Evolutionary conservation across 2,888 invertebrate species (phyloP), one percentile per base, ranked within the genome.

Genomic region (Aricia artaxerxes): DNA sequence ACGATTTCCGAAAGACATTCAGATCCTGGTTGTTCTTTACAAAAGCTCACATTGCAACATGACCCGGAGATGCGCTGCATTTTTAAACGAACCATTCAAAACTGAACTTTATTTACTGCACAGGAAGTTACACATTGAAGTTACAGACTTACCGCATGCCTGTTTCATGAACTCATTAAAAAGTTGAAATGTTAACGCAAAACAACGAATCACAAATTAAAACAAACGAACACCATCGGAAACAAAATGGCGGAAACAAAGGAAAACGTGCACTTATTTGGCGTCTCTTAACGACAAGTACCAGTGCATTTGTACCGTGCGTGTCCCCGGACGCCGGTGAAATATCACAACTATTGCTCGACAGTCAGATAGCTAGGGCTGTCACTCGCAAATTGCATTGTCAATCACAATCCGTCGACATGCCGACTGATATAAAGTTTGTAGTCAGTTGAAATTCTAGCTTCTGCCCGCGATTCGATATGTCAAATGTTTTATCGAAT

Each of bases 281-380:
- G 31, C 31, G 69, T 69, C 69, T 69, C 69, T 35, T 35, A 69
- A 69, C 64, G 64, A 64, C 69, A 69, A 69, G 60, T 61, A 61
- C 40, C 57, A 16, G 57, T 77, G 77, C 38, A 61, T 77, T 24
- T n/a, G 40, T 60, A 40, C 9, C 61, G 80, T 78, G 80, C 81
- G 80, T 73, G 77, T 79, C 78, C 78, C 69, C 69, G 78, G 78
- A 78, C 81, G 69, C 75, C 38, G 77, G 72, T 82, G 80, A 82
- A 82, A 83, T 83, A 81, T 81, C 82, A 78, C 80, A 79, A 82
- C 77, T 81, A 80, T 81, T 78, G 79, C 79, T 80, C 80, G 79
- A 81, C 81, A 81, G 80, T 78, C 79, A 76, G 76, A 76, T 76
- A 76, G 76, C 76, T 76, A 76, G 76, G 76, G 76, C 31, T 57